Conservation (phyloP, 2,113 vertebrate genomes). For the Eupsittula cactorum region DNA sequence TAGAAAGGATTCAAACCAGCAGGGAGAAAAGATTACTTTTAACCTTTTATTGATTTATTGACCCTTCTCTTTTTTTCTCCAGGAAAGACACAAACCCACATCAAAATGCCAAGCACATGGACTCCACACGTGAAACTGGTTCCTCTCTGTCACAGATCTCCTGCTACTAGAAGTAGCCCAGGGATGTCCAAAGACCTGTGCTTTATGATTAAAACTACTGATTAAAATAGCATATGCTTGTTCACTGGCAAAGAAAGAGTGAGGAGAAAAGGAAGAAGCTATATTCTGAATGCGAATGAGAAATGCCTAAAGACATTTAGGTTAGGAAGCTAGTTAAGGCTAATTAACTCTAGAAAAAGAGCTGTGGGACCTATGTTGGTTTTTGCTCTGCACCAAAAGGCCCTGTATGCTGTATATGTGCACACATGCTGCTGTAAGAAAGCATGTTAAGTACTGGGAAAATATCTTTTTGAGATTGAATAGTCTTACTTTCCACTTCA, state of each 20-base stretch:
- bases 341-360: not conserved
- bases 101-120: not conserved
- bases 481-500: not conserved
- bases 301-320: not conserved
- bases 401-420: no score
- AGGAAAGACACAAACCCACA: not conserved
- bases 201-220: not conserved
- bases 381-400: not conserved
- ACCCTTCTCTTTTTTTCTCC: not conserved
- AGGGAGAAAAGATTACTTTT: slow-evolving; percentile 30
- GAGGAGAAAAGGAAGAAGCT: not conserved
- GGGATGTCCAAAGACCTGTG: not conserved
- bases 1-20: not conserved
- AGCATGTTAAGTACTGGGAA: not conserved
- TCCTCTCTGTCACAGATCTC: not conserved
- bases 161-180: not conserved
- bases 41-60: slow-evolving; percentile 52
- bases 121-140: not conserved
- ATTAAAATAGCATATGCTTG: not conserved
- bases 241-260: not conserved
- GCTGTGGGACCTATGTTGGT: no score
- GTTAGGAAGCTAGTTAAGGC: not conserved
- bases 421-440: not conserved
- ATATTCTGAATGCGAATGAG: not conserved
- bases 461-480: not conserved